These are phyloP conservation scores for Xiphorhynchus erythropygius DNA, from an alignment of 2,797 vertebrate genomes.

Conservation along the genomic window DNA sequence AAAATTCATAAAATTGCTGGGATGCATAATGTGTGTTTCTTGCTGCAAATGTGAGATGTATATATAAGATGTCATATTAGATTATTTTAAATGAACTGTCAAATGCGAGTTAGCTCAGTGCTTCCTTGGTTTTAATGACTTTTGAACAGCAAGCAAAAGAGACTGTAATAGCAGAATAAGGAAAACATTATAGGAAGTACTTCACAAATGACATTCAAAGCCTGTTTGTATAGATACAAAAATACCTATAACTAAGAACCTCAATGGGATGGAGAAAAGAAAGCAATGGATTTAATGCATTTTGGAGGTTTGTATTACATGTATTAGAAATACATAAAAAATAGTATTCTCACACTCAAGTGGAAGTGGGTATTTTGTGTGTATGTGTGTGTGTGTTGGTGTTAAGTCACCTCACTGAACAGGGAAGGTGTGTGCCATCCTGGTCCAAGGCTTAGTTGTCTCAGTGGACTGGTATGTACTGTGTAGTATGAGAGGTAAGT, in stretches of 20 bases:
- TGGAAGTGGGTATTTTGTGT: neutral
- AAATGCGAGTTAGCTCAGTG: neutral
- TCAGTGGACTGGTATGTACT: neutral
- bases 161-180: neutral
- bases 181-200: neutral
- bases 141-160: neutral
- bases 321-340: neutral
- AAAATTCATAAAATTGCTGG: neutral
- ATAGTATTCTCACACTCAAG: neutral
- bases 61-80: neutral
- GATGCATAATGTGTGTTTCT: neutral
- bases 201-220: neutral
- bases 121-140: neutral
- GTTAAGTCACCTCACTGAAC: neutral
- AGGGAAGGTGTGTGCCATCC: neutral
- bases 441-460: neutral
- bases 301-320: neutral
- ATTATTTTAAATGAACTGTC: slow-evolving; percentile 15
- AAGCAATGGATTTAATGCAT: neutral
- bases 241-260: neutral
- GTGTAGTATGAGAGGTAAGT: neutral
- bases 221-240: neutral
- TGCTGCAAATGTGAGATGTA: neutral
- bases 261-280: neutral
- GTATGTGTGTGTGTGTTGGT: neutral